A percentile compares a stretch with the other conserved stretches of the same genome.
Evolutionary conservation across 2,797 vertebrate species (phyloP).

Genomic region (Bovichtus variegatus): DNA sequence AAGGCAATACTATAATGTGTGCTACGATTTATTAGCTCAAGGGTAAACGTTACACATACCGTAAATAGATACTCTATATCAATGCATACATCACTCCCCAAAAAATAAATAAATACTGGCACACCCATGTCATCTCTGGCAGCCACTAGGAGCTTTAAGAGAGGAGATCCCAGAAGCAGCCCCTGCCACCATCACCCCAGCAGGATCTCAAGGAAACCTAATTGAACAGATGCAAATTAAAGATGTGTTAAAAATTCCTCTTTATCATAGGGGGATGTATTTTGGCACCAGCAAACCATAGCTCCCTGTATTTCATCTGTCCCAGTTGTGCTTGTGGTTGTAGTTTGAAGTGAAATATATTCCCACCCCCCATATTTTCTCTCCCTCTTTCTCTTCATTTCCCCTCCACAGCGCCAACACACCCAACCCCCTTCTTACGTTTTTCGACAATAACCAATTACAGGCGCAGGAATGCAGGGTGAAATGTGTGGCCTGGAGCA

Average conservation of each 20-base stretch:
- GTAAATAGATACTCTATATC: neutral
- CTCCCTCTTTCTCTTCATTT: slow-evolving; percentile 37
- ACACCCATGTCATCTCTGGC: slow-evolving; percentile 26
- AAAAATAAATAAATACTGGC: slow-evolving; percentile 26
- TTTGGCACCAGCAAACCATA: slow-evolving; percentile 59
- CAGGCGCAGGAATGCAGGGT: slow-evolving; percentile 67
- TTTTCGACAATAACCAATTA: slow-evolving; percentile 68
- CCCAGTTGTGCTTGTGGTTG: slow-evolving; percentile 43
- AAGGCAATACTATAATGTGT: neutral
- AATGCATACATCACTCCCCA: neutral
- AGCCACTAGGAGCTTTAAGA: slow-evolving; percentile 33
- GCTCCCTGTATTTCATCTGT: slow-evolving; percentile 60
- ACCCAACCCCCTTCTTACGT: slow-evolving; percentile 23
- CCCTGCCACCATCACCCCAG: slow-evolving; percentile 39
- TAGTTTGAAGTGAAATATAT: slow-evolving; percentile 51
- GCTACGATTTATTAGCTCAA: neutral
- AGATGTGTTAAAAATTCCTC: slow-evolving; percentile 67
- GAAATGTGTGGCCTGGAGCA: slow-evolving; percentile 67
- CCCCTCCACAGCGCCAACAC: slow-evolving; percentile 33
- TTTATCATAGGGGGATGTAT: slow-evolving; percentile 60
- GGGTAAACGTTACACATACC: neutral
- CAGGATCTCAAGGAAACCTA: slow-evolving; percentile 59
- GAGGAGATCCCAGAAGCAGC: slow-evolving; percentile 30
- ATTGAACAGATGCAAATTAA: slow-evolving; percentile 80
- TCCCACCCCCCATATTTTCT: slow-evolving; percentile 48